A percentile compares a stretch with the other conserved stretches of the same genome.
These are phyloP conservation scores for Nomada ruficornis DNA, from an alignment of 2,888 invertebrate genomes.

Conservation along the genomic window DNA sequence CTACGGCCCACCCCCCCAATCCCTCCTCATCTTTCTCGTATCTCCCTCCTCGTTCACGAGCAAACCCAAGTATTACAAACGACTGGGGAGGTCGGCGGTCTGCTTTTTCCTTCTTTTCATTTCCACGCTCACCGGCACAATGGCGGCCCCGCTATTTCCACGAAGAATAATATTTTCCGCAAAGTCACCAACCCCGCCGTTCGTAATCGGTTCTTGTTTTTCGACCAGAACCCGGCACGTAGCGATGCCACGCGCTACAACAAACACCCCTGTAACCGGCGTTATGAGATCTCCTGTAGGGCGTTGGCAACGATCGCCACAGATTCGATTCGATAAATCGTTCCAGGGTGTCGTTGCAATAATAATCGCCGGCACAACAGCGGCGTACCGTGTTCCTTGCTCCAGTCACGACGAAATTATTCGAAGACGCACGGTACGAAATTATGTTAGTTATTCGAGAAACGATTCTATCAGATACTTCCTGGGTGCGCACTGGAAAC, in stretches of 20 bases:
- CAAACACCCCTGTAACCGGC: slow-evolving; percentile 14
- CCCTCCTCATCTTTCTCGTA: slow-evolving; percentile 13
- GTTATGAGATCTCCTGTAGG: slow-evolving; percentile 37
- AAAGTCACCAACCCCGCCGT: slow-evolving; percentile 40
- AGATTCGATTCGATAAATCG: slow-evolving; percentile 39
- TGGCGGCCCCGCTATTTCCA: slow-evolving; percentile 38
- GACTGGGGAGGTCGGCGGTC: slow-evolving; percentile 11
- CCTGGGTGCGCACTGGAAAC: background rate
- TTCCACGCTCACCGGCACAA: slow-evolving; percentile 46
- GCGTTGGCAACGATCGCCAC: slow-evolving; percentile 10
- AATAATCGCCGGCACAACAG: slow-evolving; percentile 25
- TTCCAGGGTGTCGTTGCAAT: slow-evolving; percentile 19
- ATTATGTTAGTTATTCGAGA: background rate
- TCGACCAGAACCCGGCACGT: slow-evolving; percentile 19
- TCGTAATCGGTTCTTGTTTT: slow-evolving; percentile 57
- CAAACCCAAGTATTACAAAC: slow-evolving; percentile 62
- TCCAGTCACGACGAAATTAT: background rate
- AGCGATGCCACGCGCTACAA: background rate
- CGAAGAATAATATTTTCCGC: slow-evolving; percentile 65
- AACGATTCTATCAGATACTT: background rate
- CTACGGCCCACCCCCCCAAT: slow-evolving; percentile 1
- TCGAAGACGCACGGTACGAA: background rate
- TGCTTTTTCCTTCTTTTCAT: slow-evolving; percentile 31
- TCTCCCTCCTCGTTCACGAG: slow-evolving; percentile 19
- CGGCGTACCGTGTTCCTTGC: slow-evolving; percentile 1